These are phyloP conservation scores for Upupa epops DNA, from an alignment of 2,113 vertebrate species.

Conservation along the genomic window DNA sequence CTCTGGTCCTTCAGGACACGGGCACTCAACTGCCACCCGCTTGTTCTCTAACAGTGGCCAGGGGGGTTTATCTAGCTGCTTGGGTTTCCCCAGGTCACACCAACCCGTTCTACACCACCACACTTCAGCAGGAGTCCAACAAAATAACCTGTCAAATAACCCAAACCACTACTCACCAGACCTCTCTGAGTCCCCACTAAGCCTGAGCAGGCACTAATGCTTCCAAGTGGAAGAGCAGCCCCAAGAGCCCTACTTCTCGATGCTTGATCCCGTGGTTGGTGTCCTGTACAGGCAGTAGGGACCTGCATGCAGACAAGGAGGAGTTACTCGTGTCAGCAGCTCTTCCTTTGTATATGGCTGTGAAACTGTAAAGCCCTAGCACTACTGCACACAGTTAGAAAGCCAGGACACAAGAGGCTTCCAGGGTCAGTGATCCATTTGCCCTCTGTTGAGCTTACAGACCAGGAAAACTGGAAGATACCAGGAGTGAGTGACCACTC, in stretches of 20 bases:
- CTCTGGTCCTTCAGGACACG: background rate
- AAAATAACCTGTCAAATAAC: background rate
- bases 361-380: background rate
- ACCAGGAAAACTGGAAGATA: conserved; percentile 2
- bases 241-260: background rate
- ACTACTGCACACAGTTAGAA: background rate
- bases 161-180: background rate
- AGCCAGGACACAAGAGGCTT: background rate
- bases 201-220: background rate
- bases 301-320: background rate
- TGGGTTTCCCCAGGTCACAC: background rate
- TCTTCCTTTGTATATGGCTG: background rate
- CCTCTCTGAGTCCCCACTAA: background rate
- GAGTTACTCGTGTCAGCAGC: background rate
- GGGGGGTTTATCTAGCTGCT: background rate
- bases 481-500: conserved; percentile 6
- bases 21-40: background rate
- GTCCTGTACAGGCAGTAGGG: background rate
- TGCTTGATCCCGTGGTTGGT: background rate
- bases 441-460: background rate
- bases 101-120: background rate
- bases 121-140: background rate
- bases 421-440: background rate
- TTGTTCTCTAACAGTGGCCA: too few species aligned
- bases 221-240: background rate